Evolutionary conservation across 2,797 vertebrate species (phyloP).

Genomic region (Gymnoscopelus microlampas): DNA sequence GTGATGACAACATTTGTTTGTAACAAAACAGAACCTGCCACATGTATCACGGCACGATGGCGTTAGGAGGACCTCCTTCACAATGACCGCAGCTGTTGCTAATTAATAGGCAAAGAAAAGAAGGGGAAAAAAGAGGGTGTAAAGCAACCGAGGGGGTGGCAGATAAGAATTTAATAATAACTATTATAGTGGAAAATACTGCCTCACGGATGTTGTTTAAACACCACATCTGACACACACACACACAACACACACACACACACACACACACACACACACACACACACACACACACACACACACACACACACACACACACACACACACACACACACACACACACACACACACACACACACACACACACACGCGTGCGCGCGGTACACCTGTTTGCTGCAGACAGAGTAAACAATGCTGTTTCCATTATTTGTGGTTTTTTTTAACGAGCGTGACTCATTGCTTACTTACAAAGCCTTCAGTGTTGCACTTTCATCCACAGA

Average conservation of each 20-base stretch:
- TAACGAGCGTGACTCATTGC: conserved; percentile 67
- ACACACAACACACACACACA: conserved; percentile 4
- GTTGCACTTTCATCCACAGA: conserved; percentile 42
- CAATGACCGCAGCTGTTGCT: conserved; percentile 51
- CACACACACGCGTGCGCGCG: conserved; percentile 7
- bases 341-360: conserved; percentile 3
- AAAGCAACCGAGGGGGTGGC: conserved; percentile 21
- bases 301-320: conserved; percentile 28
- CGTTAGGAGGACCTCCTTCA: conserved; percentile 31
- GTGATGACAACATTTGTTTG: too few relatives aligned
- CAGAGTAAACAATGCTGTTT: conserved; percentile 76
- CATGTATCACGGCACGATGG: conserved; percentile 17
- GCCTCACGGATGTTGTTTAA: conserved; percentile 69
- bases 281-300: conserved; percentile 16
- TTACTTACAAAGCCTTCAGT: conserved; percentile 36
- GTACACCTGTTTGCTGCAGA: conserved; percentile 74
- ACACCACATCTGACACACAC: conserved; percentile 50
- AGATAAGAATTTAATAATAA: conserved; percentile 69
- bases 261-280: conserved; percentile 22
- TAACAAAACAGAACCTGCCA: too few relatives aligned
- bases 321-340: conserved; percentile 13
- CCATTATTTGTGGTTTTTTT: conserved; percentile 42
- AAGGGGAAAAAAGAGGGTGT: conserved; percentile 20
- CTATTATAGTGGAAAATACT: conserved; percentile 75
- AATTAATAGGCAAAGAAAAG: conserved; percentile 48